Evolutionary conservation across 1,140 invertebrate genomes (phyloP), one percentile per base, ranked within the genome.

Genomic region (Anoplolepis gracilipes): DNA sequence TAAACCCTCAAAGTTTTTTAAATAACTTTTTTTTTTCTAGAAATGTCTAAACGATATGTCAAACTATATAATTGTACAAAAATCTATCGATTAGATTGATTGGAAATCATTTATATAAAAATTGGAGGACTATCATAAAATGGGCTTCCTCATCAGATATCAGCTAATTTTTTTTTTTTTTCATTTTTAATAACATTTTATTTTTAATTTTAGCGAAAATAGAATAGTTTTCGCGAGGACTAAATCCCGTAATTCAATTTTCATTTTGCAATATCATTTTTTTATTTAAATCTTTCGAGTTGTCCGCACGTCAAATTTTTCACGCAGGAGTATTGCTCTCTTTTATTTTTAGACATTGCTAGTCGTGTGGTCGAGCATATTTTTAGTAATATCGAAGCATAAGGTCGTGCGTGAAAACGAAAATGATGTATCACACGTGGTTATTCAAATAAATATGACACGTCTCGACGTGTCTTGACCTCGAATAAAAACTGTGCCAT

Each of bases 371-470:
- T 55, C 62, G 22, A 30, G 30, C 4, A 33, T 79, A 79, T 79
- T 79, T 79, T 79, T 79, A 79, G 76, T 36, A 69, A 55, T 69
- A 49, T 19, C 22, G 73, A 62, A 46, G 36, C 55, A 36, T 42
- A 64, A 69, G 42, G 30, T 69, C 42, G 76, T 3, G 22, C 28
- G 62, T 11, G 42, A 67, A 78, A 78, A 78, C 28, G 30, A 78
- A 53, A 78, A 78, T 53, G 61, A 53, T 22, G 25, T 79, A 30
- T 69, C 39, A n/a, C 46, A 78, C 61, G 62, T 28, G 61, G 55
- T 36, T 19, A 42, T 13, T 36, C 10, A 25, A 46, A 25, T 42
- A 46, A 36, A 67, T 16, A 53, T 22, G 8, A n/a, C n/a, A n/a
- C n/a, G n/a, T n/a, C 59, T 42, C 25, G 39, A 33, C 42, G 76